Percentiles rank a stretch among this genome's conserved stretches.
Conservation (phyloP, 1,140 invertebrate genomes). For the Brachionus rubens region DNA sequence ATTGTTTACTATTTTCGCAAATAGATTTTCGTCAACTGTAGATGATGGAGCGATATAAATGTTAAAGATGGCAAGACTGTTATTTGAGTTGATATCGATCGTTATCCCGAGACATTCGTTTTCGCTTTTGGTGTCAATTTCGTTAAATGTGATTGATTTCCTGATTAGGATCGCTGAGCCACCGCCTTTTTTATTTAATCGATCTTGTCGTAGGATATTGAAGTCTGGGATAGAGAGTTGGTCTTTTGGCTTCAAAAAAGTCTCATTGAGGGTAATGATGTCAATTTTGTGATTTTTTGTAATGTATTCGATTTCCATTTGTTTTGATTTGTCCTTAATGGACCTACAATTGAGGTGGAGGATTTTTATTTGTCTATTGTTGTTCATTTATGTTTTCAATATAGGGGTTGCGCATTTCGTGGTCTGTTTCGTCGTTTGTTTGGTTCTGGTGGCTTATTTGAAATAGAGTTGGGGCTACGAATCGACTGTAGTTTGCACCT, state of each 20-base stretch:
- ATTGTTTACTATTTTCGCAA: background rate
- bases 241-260: background rate
- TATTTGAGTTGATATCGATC: background rate
- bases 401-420: too few species aligned
- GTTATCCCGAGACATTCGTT: background rate
- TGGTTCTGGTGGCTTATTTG: background rate
- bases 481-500: too few species aligned
- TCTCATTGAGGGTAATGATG: background rate
- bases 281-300: background rate
- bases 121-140: background rate
- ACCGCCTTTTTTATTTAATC: background rate
- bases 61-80: background rate
- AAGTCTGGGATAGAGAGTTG: background rate
- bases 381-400: conserved; percentile 9
- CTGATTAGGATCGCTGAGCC: background rate
- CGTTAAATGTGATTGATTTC: background rate
- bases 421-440: background rate
- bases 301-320: background rate
- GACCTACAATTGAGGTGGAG: background rate
- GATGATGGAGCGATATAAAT: background rate
- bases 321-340: background rate
- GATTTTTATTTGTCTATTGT: background rate
- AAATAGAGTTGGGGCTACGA: too few species aligned
- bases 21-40: background rate
- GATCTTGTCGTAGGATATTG: background rate